Evolutionary conservation across 2,888 invertebrate genomes (phyloP).

Genomic region (Unio pictorum): DNA sequence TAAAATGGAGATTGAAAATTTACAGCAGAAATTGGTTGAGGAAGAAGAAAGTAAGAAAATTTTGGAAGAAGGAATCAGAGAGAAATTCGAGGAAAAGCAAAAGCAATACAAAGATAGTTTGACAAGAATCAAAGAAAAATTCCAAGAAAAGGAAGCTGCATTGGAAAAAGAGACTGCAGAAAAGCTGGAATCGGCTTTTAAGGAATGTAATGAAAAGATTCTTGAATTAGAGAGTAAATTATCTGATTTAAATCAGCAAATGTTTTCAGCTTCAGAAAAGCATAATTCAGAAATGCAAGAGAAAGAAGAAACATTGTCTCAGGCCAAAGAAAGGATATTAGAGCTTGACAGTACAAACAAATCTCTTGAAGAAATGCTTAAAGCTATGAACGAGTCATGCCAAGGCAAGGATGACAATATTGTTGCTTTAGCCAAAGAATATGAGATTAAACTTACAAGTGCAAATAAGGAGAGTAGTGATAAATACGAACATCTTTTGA

Average conservation of each 20-base stretch:
- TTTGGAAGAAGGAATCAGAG: constrained; percentile 50
- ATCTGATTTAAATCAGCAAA: constrained; percentile 24
- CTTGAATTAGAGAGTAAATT: constrained; percentile 9
- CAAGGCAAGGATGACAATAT: constrained; percentile 49
- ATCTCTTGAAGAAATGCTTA: constrained; percentile 57
- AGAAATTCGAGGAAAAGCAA: constrained; percentile 58
- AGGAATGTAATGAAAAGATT: constrained; percentile 9
- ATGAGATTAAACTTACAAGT: constrained; percentile 9
- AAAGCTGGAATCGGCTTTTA: constrained; percentile 6
- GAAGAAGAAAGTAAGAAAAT: constrained; percentile 39
- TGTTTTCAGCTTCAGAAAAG: constrained; percentile 39
- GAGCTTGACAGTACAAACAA: constrained; percentile 35
- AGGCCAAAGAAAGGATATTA: constrained; percentile 26
- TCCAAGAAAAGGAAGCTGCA: constrained; percentile 41
- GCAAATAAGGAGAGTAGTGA: constrained; percentile 9
- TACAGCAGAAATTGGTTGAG: constrained; percentile 26
- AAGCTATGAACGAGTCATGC: constrained; percentile 45
- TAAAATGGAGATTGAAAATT: constrained; percentile 8
- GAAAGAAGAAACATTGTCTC: constrained; percentile 33
- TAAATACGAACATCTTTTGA: constrained; percentile 27
- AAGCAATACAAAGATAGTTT: constrained; percentile 57
- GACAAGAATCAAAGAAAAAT: constrained; percentile 55
- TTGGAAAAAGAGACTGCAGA: constrained; percentile 4
- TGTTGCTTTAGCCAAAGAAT: constrained; percentile 23
- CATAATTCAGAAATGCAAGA: constrained; percentile 47